Evolutionary conservation across 2,113 vertebrate genomes (phyloP).

Genomic region (Alces alces): DNA sequence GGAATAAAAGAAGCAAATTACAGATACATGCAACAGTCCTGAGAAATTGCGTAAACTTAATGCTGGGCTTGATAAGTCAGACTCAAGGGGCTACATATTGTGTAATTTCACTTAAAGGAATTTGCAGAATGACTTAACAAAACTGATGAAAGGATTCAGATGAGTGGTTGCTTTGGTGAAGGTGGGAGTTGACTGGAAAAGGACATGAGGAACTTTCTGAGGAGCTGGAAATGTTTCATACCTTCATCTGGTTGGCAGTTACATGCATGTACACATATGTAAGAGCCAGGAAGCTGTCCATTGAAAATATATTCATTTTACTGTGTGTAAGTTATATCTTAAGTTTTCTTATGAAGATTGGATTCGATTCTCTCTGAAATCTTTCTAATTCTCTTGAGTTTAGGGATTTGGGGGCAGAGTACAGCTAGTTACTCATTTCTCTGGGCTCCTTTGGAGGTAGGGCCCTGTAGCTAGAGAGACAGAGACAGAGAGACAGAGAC

Average conservation of each 20-base stretch:
- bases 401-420: background rate
- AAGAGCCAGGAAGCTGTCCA: too few relatives aligned
- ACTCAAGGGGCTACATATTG: background rate
- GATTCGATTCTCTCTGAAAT: background rate
- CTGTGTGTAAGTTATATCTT: background rate
- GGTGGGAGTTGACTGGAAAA: background rate
- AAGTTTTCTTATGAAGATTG: too few relatives aligned
- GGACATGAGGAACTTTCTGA: background rate
- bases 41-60: background rate
- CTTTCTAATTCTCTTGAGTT: background rate
- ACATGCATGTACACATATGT: background rate
- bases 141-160: background rate
- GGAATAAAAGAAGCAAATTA: background rate
- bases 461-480: background rate
- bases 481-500: background rate
- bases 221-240: background rate
- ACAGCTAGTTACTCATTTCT: background rate
- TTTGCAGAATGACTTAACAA: background rate
- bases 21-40: rapidly evolving
- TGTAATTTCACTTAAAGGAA: background rate
- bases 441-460: background rate
- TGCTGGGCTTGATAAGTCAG: background rate
- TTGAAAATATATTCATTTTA: background rate
- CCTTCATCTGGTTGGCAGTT: background rate
- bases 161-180: background rate